These are phyloP conservation scores for Eupeodes latifasciatus DNA, from an alignment of 2,888 invertebrate genomes.

Conservation along the genomic window DNA sequence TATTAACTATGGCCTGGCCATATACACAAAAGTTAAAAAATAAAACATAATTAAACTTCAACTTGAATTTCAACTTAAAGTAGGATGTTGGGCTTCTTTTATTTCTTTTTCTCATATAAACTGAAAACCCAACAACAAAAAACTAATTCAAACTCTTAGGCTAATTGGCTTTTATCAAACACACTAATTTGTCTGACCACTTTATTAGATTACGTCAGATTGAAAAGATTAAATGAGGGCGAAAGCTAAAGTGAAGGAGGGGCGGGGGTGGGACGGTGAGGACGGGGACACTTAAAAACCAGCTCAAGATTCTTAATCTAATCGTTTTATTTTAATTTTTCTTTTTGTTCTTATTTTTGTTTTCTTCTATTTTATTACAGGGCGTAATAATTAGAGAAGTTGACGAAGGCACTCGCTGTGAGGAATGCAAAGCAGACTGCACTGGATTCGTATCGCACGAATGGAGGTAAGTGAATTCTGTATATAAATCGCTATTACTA, in stretches of 20 bases:
- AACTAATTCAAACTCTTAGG: conserved; percentile 20
- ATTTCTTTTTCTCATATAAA: neutral
- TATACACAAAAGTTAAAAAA: neutral
- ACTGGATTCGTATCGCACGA: conserved; percentile 92
- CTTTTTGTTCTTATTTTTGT: neutral
- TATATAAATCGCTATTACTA: neutral
- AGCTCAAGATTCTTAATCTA: conserved; percentile 36
- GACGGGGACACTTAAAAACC: conserved; percentile 29
- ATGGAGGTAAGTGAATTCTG: conserved; percentile 92
- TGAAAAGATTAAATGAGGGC: conserved; percentile 42
- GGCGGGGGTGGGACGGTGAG: neutral
- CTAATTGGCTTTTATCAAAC: conserved; percentile 46
- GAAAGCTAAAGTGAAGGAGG: neutral
- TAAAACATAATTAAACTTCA: conserved; percentile 7
- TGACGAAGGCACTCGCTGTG: conserved; percentile 92
- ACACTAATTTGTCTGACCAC: conserved; percentile 40
- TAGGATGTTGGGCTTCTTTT: neutral
- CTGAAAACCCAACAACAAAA: neutral
- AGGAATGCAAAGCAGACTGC: conserved; percentile 92
- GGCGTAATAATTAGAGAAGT: conserved; percentile 94
- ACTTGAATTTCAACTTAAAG: neutral
- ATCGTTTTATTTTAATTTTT: conserved; percentile 24
- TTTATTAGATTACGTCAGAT: conserved; percentile 41
- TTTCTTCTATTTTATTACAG: conserved; percentile 85
- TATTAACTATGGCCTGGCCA: no score